phyloP scores from a whole-genome alignment of 2,888 invertebrate species.

The Timema podura region DNA sequence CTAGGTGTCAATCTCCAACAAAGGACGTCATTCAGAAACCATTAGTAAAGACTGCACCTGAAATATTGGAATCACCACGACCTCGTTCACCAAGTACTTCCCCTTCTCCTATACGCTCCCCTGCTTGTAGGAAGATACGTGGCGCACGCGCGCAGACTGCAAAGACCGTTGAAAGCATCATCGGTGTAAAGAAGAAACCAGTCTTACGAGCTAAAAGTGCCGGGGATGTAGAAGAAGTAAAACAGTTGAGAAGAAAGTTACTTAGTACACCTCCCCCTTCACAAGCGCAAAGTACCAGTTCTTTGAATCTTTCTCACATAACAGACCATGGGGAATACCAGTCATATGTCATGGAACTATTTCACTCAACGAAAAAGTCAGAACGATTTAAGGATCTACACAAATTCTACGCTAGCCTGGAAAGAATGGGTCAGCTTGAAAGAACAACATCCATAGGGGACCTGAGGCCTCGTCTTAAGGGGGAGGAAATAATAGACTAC shows the following conservation, averaged over 20 bases:
- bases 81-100: conserved; percentile 36
- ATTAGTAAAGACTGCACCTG: neutral
- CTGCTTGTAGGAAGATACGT: conserved; percentile 62
- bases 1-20: neutral
- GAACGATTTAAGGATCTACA: conserved; percentile 75
- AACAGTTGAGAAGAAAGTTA: neutral
- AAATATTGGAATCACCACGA: neutral
- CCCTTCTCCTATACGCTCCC: conserved; percentile 49
- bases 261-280: conserved; percentile 37
- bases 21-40: conserved; percentile 13
- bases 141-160: conserved; percentile 39
- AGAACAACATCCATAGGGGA: conserved; percentile 66
- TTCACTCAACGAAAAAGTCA: conserved; percentile 47
- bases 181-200: conserved; percentile 44
- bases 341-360: conserved; percentile 61
- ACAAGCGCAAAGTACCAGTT: conserved; percentile 46
- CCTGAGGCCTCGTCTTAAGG: conserved; percentile 65
- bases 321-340: conserved; percentile 60
- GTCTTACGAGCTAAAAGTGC: conserved; percentile 61
- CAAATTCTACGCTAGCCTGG: conserved; percentile 79
- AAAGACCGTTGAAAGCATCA: conserved; percentile 43
- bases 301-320: conserved; percentile 41
- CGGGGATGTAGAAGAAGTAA: conserved; percentile 53
- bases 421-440: conserved; percentile 79
- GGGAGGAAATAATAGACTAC: conserved; percentile 61